phyloP scores from a whole-genome alignment of 2,888 invertebrate species.

The Sarcophaga rosellei region DNA sequence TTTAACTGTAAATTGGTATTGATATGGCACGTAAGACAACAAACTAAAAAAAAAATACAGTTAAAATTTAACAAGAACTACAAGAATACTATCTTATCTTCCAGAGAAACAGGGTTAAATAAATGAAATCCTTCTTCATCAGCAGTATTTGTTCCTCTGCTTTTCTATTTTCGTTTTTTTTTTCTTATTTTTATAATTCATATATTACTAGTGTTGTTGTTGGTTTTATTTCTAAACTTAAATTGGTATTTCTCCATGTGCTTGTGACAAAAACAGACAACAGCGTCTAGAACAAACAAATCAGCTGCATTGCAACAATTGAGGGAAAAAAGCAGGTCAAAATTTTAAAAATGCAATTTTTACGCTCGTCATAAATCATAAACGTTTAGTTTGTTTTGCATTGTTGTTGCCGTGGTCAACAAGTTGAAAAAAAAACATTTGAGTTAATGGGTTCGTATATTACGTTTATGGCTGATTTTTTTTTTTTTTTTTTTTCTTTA shows the following conservation, averaged over 20 bases:
- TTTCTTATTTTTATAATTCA: constrained; percentile 33
- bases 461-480: constrained; percentile 30
- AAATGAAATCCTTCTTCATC: constrained; percentile 52
- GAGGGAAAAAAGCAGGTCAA: constrained; percentile 64
- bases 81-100: constrained; percentile 42
- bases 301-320: constrained; percentile 27
- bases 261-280: background rate
- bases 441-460: constrained; percentile 43
- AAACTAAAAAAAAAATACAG: background rate
- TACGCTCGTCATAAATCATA: constrained; percentile 66
- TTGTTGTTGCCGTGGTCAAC: constrained; percentile 29
- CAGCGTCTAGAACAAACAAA: background rate
- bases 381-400: constrained; percentile 18
- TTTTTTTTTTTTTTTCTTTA: constrained; percentile 5
- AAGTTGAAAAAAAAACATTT: constrained; percentile 27
- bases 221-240: constrained; percentile 13
- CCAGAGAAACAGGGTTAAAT: constrained; percentile 55
- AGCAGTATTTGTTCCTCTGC: background rate
- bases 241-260: constrained; percentile 5
- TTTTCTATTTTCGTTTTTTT: constrained; percentile 25
- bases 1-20: constrained; percentile 31
- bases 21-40: constrained; percentile 41
- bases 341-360: constrained; percentile 67
- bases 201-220: constrained; percentile 2
- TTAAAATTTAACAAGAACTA: background rate